phyloP scores from a whole-genome alignment of 2,113 vertebrate species.

The Psammodynastes pulverulentus region DNA sequence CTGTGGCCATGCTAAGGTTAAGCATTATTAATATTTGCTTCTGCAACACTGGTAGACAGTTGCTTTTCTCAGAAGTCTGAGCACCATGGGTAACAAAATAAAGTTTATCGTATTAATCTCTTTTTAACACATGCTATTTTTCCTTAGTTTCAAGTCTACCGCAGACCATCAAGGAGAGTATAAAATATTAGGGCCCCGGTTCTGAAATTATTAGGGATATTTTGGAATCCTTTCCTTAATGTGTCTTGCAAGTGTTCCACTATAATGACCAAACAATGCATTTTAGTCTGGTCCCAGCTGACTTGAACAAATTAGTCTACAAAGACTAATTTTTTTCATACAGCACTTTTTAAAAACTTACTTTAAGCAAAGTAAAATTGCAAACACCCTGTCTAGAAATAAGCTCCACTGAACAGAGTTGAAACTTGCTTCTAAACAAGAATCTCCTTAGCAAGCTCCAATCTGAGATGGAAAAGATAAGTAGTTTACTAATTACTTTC shows the following conservation, averaged over 20 bases:
- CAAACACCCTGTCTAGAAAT: neutral
- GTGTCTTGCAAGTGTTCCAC: slow-evolving; percentile 49
- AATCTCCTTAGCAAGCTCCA: neutral
- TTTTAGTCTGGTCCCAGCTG: slow-evolving; percentile 55
- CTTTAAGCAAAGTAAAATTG: slow-evolving; percentile 37
- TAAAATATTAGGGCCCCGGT: slow-evolving; percentile 31
- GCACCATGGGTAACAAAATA: rapidly evolving
- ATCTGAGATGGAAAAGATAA: neutral
- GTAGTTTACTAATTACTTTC: slow-evolving; percentile 32
- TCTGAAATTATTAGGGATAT: slow-evolving; percentile 35
- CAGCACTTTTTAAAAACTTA: slow-evolving; percentile 42
- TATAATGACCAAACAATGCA: slow-evolving; percentile 59
- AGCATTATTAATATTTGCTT: slow-evolving; percentile 20
- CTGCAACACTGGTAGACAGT: slow-evolving; percentile 28
- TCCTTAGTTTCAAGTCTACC: neutral
- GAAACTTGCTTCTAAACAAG: neutral
- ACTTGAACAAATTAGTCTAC: slow-evolving; percentile 48
- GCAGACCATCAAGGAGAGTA: neutral
- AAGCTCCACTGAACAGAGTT: neutral
- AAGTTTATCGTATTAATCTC: slow-evolving; percentile 1
- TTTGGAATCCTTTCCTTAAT: slow-evolving; percentile 45
- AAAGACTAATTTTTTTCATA: slow-evolving; percentile 40
- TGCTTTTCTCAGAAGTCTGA: slow-evolving; percentile 2
- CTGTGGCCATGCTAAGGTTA: neutral
- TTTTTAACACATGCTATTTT: slow-evolving; percentile 15